These are phyloP conservation scores for Hoplostethus mediterraneus DNA, from an alignment of 2,797 vertebrate genomes.

Conservation along the genomic window DNA sequence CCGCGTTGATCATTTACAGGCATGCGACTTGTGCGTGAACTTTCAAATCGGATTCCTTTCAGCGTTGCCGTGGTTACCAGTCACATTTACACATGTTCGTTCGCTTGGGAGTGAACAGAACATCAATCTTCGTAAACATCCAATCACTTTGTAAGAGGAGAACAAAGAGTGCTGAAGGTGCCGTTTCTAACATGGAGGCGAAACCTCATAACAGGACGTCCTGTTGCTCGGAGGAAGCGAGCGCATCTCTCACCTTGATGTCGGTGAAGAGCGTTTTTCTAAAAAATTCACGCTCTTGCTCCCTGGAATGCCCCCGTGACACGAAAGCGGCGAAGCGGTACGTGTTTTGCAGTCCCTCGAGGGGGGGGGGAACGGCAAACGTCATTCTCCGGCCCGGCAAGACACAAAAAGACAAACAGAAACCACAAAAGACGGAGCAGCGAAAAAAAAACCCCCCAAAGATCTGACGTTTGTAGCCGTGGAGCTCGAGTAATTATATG, in stretches of 20 bases:
- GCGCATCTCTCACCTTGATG: neutral
- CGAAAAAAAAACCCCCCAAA: neutral
- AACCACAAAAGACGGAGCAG: neutral
- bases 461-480: neutral
- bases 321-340: neutral
- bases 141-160: too few species aligned
- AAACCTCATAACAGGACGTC: too few species aligned
- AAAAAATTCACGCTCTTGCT: neutral
- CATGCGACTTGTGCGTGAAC: too few species aligned
- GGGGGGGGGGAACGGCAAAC: neutral
- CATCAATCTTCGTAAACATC: too few species aligned
- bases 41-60: too few species aligned
- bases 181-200: too few species aligned
- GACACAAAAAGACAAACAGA: constrained; percentile 15
- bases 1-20: too few species aligned
- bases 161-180: too few species aligned
- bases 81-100: too few species aligned
- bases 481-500: neutral
- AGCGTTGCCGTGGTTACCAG: too few species aligned
- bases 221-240: too few species aligned
- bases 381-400: constrained; percentile 6
- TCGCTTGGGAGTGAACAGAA: too few species aligned
- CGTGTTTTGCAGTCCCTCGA: constrained; percentile 14
- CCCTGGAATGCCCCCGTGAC: neutral
- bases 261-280: neutral